phyloP scores from a whole-genome alignment of 2,113 vertebrate species.

The Platanista minor region DNA sequence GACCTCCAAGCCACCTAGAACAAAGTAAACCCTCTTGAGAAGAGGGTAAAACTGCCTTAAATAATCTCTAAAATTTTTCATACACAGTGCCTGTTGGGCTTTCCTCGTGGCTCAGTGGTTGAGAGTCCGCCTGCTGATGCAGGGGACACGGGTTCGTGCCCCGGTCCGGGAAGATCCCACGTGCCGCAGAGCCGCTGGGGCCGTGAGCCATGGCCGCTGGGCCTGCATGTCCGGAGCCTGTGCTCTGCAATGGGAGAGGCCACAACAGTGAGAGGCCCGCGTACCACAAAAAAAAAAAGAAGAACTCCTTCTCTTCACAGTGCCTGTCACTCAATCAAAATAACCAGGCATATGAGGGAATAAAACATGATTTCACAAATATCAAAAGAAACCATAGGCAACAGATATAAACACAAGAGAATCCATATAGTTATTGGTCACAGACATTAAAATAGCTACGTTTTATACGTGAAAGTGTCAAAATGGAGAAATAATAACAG shows the following conservation, averaged over 20 bases:
- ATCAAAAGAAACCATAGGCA: not conserved
- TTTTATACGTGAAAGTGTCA: not conserved
- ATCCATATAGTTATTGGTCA: not conserved
- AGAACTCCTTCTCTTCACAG: too few relatives aligned
- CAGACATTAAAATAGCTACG: not conserved
- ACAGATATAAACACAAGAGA: not conserved
- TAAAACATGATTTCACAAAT: not conserved
- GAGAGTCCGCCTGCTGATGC: too few relatives aligned
- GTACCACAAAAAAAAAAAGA: too few relatives aligned
- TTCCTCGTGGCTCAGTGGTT: too few relatives aligned
- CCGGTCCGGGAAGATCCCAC: too few relatives aligned
- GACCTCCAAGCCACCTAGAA: not conserved
- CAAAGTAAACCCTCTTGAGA: not conserved
- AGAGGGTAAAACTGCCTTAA: not conserved
- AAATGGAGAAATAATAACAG: not conserved
- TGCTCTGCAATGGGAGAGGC: too few relatives aligned
- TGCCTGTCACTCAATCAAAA: not conserved
- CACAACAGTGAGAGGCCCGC: too few relatives aligned
- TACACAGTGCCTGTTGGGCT: not conserved
- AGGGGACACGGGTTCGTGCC: too few relatives aligned
- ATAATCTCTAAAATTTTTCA: not conserved
- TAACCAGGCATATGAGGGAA: not conserved
- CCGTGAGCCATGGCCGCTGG: too few relatives aligned
- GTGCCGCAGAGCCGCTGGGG: too few relatives aligned
- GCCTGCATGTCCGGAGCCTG: too few relatives aligned